Evolutionary conservation across 2,797 vertebrate genomes (phyloP), one percentile per base, ranked within the genome.

Genomic region (Allobates femoralis): DNA sequence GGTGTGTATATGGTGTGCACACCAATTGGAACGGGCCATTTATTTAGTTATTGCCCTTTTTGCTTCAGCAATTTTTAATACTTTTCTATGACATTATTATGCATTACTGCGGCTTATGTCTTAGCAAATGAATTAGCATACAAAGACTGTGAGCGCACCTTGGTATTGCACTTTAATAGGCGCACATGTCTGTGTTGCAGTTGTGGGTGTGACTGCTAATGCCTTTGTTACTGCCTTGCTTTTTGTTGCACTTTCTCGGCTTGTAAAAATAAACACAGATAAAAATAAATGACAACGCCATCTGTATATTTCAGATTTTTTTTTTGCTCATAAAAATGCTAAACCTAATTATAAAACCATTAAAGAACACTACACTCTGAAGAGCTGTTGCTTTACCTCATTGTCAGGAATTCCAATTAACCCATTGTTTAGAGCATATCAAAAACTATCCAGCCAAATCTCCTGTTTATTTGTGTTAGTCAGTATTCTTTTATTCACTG

Each of bases 341-440:
- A 88, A 88, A 88, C 50, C 86, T 88, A 88, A 88, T 88, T 88
- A 88, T 81, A 88, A 88, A 88, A 67, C 62, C 86, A 88, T 85
- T 88, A 85, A 81, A 88, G 77, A 88, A 69, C 83, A 88, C 69
- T 81, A 37, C 58, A 67, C 83, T 88, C 86, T 41, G 50, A 85
- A 85, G 83, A 69, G 78, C 69, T 81, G 77, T 84, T 87, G 78
- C 85, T 26, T 81, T 51, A 85, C 66, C 83, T 88, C 50, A 88
- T 60, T 76, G 83, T 73, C 58, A 73, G 58, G 30, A 58, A n/a
- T 50, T 34, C n/a, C 67, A 51, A 69, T 84, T 79, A 80, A 87
- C 81, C 66, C 81, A 16, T 79, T 69, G 28, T 14, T 81, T 53
- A n/a, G 5, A 67, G 55, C 8, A 30, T 12, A 32, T 46, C 41